These are phyloP conservation scores for Podiceps cristatus DNA, from an alignment of 2,113 vertebrate genomes.

Conservation along the genomic window DNA sequence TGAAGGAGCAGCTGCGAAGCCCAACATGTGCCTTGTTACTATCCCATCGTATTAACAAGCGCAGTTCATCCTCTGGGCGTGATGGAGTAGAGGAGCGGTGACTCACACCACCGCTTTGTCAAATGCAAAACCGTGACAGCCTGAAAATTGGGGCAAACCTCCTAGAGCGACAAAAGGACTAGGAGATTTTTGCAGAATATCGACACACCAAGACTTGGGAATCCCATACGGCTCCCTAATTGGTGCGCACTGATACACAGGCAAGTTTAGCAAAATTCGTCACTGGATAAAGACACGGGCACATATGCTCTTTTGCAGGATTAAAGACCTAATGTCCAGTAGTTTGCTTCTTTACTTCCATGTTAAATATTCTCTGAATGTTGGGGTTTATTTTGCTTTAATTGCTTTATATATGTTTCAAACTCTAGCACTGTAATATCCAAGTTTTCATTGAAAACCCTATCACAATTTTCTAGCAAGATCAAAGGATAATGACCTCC, in stretches of 20 bases:
- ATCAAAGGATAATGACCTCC: not conserved
- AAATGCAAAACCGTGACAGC: not conserved
- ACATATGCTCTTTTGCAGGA: not conserved
- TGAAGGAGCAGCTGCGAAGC: not conserved
- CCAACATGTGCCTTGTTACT: not conserved
- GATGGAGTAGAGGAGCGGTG: too few relatives aligned
- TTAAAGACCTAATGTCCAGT: not conserved
- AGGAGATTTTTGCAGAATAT: not conserved
- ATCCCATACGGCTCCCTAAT: too few relatives aligned
- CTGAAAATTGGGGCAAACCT: not conserved
- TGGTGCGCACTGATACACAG: not conserved
- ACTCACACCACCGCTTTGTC: not conserved
- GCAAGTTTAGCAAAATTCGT: not conserved
- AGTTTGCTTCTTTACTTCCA: not conserved
- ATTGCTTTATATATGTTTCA: not conserved
- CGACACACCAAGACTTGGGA: not conserved
- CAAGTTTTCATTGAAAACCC: not conserved
- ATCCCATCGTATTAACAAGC: accelerated
- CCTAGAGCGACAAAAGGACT: not conserved
- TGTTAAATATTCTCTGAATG: not conserved
- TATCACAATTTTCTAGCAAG: not conserved
- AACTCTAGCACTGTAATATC: not conserved
- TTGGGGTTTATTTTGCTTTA: not conserved
- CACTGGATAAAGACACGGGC: not conserved
- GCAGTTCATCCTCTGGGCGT: too few relatives aligned